Base-by-base conservation (phyloP, 2,888 invertebrate genomes). In the Stenurella melanura region DNA sequence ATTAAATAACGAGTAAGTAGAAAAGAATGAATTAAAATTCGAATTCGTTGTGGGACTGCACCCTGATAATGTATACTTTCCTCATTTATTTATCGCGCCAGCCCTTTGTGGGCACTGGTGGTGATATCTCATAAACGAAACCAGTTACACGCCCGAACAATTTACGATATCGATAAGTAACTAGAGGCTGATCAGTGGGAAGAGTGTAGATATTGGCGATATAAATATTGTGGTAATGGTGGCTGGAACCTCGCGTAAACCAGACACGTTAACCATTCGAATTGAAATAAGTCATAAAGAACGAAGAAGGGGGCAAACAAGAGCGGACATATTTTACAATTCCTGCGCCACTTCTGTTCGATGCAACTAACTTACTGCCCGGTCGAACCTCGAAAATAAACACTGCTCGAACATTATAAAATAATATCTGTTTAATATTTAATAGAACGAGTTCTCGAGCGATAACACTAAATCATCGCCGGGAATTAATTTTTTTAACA, bases 391-490 rank as follows among this genome's bases (percentile, higher is more conserved):
- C 73, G 71, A 68, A 74, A 74, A 74, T 74, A 68, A 74, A 74
- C 66, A 75, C 58, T 11, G 75, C 71, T 71, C 67, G 57, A 61
- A 74, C 63, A 64, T 74, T 74, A 69, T 74, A 69, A 74, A 74
- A 74, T 74, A 74, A 87, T 87, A 87, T 86, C 86, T 84, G 85
- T 85, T 87, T 87, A 87, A 87, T 87, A 87, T 88, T 87, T 86
- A 88, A 87, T 85, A 86, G 85, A 87, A 88, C 88, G 87, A 86
- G 88, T 88, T 87, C 81, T 74, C 79, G 76, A 80, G 80, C 83
- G 81, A 81, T 86, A 87, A 86, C 87, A 87, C 82, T 88, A 87
- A 87, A 88, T 88, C 88, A 87, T 87, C 86, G 87, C 86, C 87
- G 83, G 80, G 85, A 86, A 87, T 87, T 87, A 87, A 86, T 85